These are phyloP conservation scores for Nilaparvata lugens DNA, from an alignment of 1,140 invertebrate genomes.

Conservation along the genomic window DNA sequence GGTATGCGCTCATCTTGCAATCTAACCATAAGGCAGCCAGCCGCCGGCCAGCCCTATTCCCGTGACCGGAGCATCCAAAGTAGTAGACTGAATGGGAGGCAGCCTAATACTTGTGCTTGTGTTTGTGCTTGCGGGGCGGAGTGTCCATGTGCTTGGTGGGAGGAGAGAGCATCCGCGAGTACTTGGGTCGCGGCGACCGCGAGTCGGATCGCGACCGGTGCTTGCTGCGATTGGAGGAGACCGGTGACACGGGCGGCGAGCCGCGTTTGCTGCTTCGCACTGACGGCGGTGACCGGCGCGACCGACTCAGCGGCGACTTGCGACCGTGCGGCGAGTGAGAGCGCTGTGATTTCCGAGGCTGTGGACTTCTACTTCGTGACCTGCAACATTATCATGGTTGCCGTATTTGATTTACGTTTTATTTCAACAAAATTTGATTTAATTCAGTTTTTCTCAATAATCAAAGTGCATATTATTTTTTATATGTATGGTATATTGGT, in stretches of 20 bases:
- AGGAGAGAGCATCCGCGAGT: slow-evolving; percentile 6
- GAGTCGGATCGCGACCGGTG: slow-evolving; percentile 11
- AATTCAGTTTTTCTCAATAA: background rate
- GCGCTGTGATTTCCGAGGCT: background rate
- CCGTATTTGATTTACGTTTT: too few species aligned
- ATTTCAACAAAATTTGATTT: too few species aligned
- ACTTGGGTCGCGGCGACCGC: slow-evolving; percentile 12
- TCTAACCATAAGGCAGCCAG: too few species aligned
- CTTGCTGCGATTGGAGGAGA: slow-evolving; percentile 18
- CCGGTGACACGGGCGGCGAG: slow-evolving; percentile 24
- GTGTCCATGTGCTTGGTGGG: slow-evolving; percentile 18
- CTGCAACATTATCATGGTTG: too few species aligned
- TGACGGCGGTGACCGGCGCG: background rate
- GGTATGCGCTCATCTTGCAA: too few species aligned
- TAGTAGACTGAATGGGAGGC: too few species aligned
- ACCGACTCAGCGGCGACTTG: background rate
- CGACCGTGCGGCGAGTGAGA: slow-evolving; percentile 12
- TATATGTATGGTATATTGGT: background rate
- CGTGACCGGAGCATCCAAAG: too few species aligned
- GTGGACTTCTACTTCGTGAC: slow-evolving; percentile 22
- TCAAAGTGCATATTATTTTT: background rate
- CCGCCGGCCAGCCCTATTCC: too few species aligned
- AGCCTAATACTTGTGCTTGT: slow-evolving; percentile 45
- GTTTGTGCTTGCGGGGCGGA: slow-evolving; percentile 39
- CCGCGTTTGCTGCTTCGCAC: background rate